A percentile compares a stretch with the other conserved stretches of the same genome.
These are phyloP conservation scores for Eriocheir sinensis DNA, from an alignment of 1,140 invertebrate species.

Conservation along the genomic window DNA sequence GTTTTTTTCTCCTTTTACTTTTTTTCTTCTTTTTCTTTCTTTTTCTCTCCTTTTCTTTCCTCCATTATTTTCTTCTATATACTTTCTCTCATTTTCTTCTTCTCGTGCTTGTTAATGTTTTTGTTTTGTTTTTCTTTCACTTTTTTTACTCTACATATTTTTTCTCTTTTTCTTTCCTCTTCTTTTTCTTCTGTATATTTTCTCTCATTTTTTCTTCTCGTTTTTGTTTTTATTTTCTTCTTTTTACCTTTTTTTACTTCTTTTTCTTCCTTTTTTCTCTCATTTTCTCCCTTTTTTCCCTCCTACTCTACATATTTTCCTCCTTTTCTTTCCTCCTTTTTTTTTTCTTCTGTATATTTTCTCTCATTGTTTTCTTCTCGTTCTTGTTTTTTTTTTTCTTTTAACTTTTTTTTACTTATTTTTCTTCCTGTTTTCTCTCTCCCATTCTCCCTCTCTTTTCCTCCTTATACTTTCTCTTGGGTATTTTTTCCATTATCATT, in stretches of 20 bases:
- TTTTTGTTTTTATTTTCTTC: background rate
- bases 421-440: too few relatives aligned
- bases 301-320: background rate
- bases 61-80: too few relatives aligned
- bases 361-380: background rate
- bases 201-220: background rate
- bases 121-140: background rate
- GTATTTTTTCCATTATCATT: too few relatives aligned
- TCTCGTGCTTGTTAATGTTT: background rate
- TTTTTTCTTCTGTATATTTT: background rate
- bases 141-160: background rate
- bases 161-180: background rate
- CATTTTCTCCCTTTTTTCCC: background rate
- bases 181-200: too few relatives aligned
- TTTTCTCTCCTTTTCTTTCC: too few relatives aligned
- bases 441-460: background rate
- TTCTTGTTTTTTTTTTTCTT: too few relatives aligned
- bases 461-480: too few relatives aligned
- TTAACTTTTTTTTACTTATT: too few relatives aligned
- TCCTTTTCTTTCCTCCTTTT: background rate
- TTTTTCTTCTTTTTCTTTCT: background rate
- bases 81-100: background rate
- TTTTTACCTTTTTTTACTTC: background rate
- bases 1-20: background rate
- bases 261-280: background rate